Conservation (phyloP, 35 echinoderm and acorn worm genomes). For the Lytechinus variegatus region DNA sequence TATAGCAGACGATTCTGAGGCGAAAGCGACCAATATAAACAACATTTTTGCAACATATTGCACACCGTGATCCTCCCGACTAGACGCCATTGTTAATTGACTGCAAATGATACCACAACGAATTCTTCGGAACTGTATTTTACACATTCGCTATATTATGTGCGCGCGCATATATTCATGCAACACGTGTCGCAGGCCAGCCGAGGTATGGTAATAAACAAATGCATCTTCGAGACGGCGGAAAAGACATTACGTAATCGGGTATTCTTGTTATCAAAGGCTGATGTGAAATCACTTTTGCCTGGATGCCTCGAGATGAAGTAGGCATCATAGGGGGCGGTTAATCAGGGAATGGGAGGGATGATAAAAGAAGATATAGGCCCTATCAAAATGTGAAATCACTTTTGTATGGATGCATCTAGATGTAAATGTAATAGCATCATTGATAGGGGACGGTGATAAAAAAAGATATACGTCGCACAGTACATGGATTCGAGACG, state of each 20-base stretch:
- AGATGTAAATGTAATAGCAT: too few species aligned
- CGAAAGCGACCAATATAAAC: neutral
- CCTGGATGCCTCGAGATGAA: too few species aligned
- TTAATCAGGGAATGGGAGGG: too few species aligned
- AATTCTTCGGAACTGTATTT: too few species aligned
- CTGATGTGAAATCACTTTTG: neutral
- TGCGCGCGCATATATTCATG: neutral
- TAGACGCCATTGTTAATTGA: neutral
- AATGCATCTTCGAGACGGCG: too few species aligned
- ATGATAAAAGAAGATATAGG: too few species aligned
- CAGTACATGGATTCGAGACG: too few species aligned
- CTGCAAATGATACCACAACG: neutral
- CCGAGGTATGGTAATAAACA: too few species aligned
- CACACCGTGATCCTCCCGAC: neutral
- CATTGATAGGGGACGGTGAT: neutral
- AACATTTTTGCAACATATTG: neutral
- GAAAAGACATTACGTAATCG: too few species aligned
- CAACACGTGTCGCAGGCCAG: neutral
- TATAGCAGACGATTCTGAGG: neutral
- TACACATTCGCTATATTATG: neutral
- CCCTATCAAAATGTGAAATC: neutral
- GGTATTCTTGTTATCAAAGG: neutral
- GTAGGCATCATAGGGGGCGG: neutral
- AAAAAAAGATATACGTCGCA: too few species aligned
- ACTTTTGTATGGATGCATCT: neutral